phyloP scores from a whole-genome alignment of 2,797 vertebrate species.

The Poeciliopsis paucimaculata region DNA sequence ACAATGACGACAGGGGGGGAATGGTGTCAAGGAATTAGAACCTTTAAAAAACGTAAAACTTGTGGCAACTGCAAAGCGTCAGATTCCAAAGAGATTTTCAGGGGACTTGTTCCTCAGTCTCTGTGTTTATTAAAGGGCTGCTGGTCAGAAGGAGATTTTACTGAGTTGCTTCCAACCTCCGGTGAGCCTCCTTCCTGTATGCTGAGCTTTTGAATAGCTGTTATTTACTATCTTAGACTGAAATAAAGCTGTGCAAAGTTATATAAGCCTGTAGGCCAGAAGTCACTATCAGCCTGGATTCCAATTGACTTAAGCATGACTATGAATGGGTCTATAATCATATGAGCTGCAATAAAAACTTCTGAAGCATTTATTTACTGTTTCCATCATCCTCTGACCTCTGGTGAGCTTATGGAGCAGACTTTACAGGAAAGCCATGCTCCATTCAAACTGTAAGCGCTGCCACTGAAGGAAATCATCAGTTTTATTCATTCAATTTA shows the following conservation, averaged over 20 bases:
- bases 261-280: background rate
- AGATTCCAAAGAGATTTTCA: background rate
- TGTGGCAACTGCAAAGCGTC: background rate
- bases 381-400: background rate
- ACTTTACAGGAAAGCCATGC: background rate
- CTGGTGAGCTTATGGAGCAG: background rate
- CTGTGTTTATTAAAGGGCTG: no score
- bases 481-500: background rate
- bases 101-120: background rate
- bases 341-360: background rate
- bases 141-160: background rate
- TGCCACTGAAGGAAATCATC: background rate
- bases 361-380: background rate
- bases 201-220: background rate
- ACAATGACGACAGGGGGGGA: background rate
- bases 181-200: background rate
- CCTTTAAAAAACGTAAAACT: background rate
- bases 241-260: constrained; percentile 1
- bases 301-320: background rate
- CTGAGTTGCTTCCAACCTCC: background rate
- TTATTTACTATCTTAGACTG: background rate
- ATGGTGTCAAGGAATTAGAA: background rate
- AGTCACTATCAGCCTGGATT: background rate
- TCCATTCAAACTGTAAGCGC: background rate
- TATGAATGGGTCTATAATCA: background rate